Percentiles rank a stretch among this genome's conserved stretches.
These are phyloP conservation scores for Misgurnus anguillicaudatus DNA, from an alignment of 2,113 vertebrate genomes.

Conservation along the genomic window DNA sequence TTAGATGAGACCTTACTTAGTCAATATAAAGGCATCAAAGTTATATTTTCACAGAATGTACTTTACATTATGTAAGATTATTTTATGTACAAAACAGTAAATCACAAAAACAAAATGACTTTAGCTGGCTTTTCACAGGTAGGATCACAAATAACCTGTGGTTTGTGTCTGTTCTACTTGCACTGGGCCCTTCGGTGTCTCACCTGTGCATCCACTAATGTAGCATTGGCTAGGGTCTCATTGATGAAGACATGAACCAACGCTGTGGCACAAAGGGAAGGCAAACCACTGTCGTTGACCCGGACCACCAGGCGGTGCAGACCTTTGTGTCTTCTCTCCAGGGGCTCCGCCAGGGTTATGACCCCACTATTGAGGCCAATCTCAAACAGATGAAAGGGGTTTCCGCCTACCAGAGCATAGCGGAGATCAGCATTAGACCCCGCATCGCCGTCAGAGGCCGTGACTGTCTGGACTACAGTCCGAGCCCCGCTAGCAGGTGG, in stretches of 20 bases:
- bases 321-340: slow-evolving; percentile 89
- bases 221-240: slow-evolving; percentile 89
- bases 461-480: slow-evolving; percentile 86
- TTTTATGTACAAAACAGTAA: too few species aligned
- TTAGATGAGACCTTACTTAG: too few species aligned
- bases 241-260: slow-evolving; percentile 95
- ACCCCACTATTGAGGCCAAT: slow-evolving; percentile 88
- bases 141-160: not conserved
- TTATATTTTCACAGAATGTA: too few species aligned
- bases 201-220: slow-evolving; percentile 89
- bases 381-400: slow-evolving; percentile 92
- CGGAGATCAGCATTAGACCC: slow-evolving; percentile 90
- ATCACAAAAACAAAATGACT: too few species aligned
- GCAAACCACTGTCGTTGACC: slow-evolving; percentile 92
- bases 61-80: too few species aligned
- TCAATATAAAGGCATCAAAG: too few species aligned
- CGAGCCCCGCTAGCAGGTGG: slow-evolving; percentile 87
- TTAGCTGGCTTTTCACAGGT: too few species aligned
- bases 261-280: slow-evolving; percentile 87
- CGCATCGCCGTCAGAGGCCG: slow-evolving; percentile 84
- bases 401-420: slow-evolving; percentile 89
- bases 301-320: slow-evolving; percentile 91
- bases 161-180: not conserved
- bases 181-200: not conserved
- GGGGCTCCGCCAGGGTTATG: slow-evolving; percentile 89